Evolutionary conservation across 2,888 invertebrate genomes (phyloP).

Genomic region (Lucinisca nassula): DNA sequence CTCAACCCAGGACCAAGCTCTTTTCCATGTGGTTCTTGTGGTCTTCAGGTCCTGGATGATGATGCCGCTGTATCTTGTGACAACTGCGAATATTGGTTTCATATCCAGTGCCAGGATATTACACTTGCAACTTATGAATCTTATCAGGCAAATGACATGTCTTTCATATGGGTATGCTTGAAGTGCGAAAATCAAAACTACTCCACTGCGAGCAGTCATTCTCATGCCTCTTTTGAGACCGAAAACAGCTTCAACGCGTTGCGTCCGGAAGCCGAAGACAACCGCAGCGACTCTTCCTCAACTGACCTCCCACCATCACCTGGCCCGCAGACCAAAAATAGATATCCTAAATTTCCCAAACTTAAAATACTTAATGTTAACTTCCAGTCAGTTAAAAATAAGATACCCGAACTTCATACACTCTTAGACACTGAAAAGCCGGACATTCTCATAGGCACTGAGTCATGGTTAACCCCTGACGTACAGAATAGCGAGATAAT

Average conservation of each 20-base stretch:
- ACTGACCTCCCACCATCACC: background rate
- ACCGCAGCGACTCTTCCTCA: background rate
- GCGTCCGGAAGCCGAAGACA: background rate
- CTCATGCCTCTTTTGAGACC: background rate
- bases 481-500: background rate
- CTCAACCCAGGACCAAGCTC: background rate
- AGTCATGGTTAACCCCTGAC: slow-evolving; percentile 5
- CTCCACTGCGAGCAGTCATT: background rate
- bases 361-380: background rate
- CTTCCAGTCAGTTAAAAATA: background rate
- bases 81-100: slow-evolving; percentile 10
- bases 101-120: slow-evolving; percentile 9
- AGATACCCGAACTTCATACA: background rate
- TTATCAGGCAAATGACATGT: background rate
- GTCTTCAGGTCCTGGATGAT: background rate
- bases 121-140: background rate
- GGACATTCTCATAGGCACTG: background rate
- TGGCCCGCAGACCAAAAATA: background rate
- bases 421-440: background rate
- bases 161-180: slow-evolving; percentile 10
- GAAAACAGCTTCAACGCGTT: background rate
- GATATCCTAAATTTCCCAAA: background rate
- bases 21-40: background rate
- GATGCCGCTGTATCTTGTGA: slow-evolving; percentile 5
- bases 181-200: slow-evolving; percentile 15